Conservation (phyloP, 1,140 invertebrate genomes). For the Eriosoma lanigerum region DNA sequence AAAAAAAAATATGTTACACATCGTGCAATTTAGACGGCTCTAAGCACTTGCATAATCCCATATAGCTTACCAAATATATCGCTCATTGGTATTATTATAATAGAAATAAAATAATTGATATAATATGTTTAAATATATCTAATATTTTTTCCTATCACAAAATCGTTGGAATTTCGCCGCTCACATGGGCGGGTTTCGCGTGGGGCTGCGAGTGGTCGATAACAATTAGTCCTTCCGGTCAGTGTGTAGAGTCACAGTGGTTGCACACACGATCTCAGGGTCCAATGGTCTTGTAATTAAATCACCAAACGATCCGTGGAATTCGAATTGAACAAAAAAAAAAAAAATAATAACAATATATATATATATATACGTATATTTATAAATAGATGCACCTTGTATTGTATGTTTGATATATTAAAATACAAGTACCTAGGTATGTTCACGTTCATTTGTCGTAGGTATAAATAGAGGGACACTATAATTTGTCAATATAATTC, state of each 20-base stretch:
- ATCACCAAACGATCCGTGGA: slow-evolving; percentile 21
- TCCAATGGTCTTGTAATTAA: slow-evolving; percentile 40
- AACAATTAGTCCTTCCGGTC: slow-evolving; percentile 13
- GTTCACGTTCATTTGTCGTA: background rate
- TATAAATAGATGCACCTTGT: too few relatives aligned
- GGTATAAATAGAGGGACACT: background rate
- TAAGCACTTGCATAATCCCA: too few relatives aligned
- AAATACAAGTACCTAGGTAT: background rate
- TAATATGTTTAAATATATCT: too few relatives aligned
- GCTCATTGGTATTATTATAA: too few relatives aligned
- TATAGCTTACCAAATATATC: too few relatives aligned
- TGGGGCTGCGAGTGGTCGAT: background rate
- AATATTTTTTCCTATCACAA: too few relatives aligned
- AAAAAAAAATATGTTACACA: too few relatives aligned
- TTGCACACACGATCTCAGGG: slow-evolving; percentile 25
- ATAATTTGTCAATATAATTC: background rate
- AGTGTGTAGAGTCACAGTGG: background rate
- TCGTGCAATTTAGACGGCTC: too few relatives aligned
- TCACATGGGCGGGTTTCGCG: background rate
- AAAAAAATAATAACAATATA: slow-evolving; percentile 8
- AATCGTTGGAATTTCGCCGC: background rate
- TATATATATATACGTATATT: too few relatives aligned
- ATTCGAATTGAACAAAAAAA: background rate
- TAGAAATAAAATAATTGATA: too few relatives aligned
- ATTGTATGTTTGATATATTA: too few relatives aligned